Base-by-base conservation (phyloP, 2,113 vertebrate species). In the Numenius arquata region DNA sequence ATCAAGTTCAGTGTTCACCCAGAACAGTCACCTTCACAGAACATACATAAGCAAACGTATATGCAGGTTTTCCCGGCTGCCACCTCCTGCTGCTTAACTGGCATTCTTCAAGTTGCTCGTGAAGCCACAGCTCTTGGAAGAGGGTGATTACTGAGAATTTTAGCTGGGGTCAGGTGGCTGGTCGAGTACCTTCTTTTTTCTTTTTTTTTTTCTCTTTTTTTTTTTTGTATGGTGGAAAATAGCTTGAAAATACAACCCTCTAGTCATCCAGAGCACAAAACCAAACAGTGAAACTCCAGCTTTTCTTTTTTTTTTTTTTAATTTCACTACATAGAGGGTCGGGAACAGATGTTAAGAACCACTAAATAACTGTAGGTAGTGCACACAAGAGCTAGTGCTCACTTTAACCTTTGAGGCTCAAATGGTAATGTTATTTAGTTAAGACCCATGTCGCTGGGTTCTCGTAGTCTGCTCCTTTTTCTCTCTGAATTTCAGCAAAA, bases 101-200 rank as follows among this genome's bases (percentile, higher is more conserved):
- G 58, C 59, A 58, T 65, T 72, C 70, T 61, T 63, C 40, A 71
- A 72, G 48, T 36, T 3, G 1, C 22, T 75, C 16, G 2, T 2
- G 4, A 88, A 81, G 56, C 43, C 10, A 2, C 65, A 74, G 52
- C 15, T 71, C 56, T 78, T 72, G 61, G 61, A 84, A 81, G 32
- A 74, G 82, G 58, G 19, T 40, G 62, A 32, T 90, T 68, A 71
- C 38, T 32, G 40, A 58, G 67, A 59, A 55, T 80, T 79, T 87
- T 21, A 26, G 61, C 48, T 91, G 65, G 40, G 38, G 9, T 72
- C 53, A 65, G 26, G 26, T 66, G 36, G 14, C 41, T 48, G 70
- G 47, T 62, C 1, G 1, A 4, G 2, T 10, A n/a, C 19, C 7
- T 8, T 13, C 30, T 45, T 21, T 18, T 26, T 29, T 13, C 19